phyloP scores from a whole-genome alignment of 2,888 invertebrate species.

The Parnassius glacialis region DNA sequence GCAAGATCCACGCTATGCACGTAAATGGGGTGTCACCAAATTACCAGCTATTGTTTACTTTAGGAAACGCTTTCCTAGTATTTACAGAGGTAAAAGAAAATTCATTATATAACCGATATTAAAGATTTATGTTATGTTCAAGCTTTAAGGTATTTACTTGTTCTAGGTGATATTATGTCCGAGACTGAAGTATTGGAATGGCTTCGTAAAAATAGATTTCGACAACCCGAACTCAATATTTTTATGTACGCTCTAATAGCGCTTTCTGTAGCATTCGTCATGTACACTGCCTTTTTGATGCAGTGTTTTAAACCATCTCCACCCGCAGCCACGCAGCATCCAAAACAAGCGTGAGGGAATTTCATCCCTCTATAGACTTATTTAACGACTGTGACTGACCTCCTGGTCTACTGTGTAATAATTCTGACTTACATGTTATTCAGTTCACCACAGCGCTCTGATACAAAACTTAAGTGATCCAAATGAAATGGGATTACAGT shows the following conservation, averaged over 20 bases:
- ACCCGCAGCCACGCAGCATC: slow-evolving; percentile 82
- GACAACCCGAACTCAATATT: slow-evolving; percentile 94
- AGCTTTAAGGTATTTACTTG: slow-evolving; percentile 7
- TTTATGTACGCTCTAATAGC: slow-evolving; percentile 96
- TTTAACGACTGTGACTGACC: slow-evolving; percentile 17
- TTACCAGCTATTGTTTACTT: slow-evolving; percentile 95
- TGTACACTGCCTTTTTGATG: slow-evolving; percentile 94
- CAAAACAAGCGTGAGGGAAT: slow-evolving; percentile 83
- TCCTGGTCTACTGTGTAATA: slow-evolving; percentile 14
- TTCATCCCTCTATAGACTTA: slow-evolving; percentile 25
- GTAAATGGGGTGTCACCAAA: slow-evolving; percentile 96
- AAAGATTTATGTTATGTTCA: too few relatives aligned
- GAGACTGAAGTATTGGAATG: slow-evolving; percentile 95
- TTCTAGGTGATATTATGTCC: slow-evolving; percentile 89
- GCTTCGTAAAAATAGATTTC: slow-evolving; percentile 95
- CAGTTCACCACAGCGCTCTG: slow-evolving; percentile 9
- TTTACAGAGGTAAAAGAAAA: slow-evolving; percentile 87
- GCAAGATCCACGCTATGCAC: slow-evolving; percentile 93
- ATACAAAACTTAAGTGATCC: slow-evolving; percentile 10
- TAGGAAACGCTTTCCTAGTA: slow-evolving; percentile 94
- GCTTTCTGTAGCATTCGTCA: slow-evolving; percentile 90
- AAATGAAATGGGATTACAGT: slow-evolving; percentile 1
- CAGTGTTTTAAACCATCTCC: slow-evolving; percentile 92
- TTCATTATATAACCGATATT: not conserved
- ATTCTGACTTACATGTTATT: slow-evolving; percentile 15